Conservation (phyloP, 2,797 vertebrate genomes). For the Falco peregrinus region DNA sequence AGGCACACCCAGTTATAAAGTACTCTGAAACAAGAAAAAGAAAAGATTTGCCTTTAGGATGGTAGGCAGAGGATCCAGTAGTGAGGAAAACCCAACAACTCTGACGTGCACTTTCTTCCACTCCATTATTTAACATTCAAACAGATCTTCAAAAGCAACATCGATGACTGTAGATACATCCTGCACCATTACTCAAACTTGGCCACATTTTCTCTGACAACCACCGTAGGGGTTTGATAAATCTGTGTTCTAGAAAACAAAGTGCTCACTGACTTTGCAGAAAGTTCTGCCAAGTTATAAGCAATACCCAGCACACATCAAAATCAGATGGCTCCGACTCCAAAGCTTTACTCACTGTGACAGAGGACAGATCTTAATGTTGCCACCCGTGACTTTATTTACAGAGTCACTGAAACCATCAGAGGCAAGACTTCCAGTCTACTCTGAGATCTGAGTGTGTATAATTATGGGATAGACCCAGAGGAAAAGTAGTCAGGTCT, state of each 20-base stretch:
- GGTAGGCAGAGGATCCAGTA: not conserved
- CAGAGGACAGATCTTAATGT: not conserved
- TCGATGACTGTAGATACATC: not conserved
- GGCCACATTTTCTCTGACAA: not conserved
- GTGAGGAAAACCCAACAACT: not conserved
- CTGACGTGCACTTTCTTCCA: not conserved
- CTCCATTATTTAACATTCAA: not conserved
- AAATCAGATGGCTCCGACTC: not conserved
- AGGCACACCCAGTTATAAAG: not conserved
- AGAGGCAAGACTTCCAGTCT: not conserved
- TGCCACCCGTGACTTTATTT: not conserved
- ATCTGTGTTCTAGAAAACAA: not conserved
- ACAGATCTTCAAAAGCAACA: not conserved
- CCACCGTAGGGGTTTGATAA: not conserved
- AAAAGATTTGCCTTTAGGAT: not conserved
- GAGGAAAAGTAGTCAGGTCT: not conserved
- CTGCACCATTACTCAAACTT: not conserved
- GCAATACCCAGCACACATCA: not conserved
- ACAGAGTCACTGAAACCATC: not conserved
- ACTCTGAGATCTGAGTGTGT: not conserved
- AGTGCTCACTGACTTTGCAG: not conserved
- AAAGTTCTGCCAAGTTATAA: not conserved
- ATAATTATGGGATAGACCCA: not conserved
- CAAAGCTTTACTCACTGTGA: not conserved
- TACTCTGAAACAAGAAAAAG: slow-evolving; percentile 25